phyloP scores from a whole-genome alignment of 1,140 invertebrate genomes.

The Whitmania pigra region DNA sequence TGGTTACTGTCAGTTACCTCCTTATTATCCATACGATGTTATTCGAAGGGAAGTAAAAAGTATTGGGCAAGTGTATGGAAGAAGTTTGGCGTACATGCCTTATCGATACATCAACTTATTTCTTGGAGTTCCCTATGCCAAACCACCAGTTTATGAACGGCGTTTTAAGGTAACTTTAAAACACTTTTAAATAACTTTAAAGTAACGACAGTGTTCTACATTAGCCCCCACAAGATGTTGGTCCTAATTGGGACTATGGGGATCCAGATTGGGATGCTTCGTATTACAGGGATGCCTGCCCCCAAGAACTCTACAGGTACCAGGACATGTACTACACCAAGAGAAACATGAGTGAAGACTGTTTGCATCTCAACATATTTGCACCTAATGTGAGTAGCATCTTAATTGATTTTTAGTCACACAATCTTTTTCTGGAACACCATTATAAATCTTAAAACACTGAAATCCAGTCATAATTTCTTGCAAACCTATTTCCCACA shows the following conservation, averaged over 20 bases:
- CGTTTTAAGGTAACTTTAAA: conserved; percentile 21
- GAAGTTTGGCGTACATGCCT: conserved; percentile 22
- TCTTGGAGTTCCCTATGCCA: conserved; percentile 23
- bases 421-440: too few relatives aligned
- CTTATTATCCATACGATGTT: conserved; percentile 25
- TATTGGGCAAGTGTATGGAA: conserved; percentile 21
- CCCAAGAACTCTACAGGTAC: conserved; percentile 19
- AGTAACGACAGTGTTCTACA: background rate
- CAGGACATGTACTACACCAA: conserved; percentile 17
- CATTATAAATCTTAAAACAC: background rate
- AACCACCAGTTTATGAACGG: conserved; percentile 20
- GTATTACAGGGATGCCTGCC: conserved; percentile 25
- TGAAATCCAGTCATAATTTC: too few relatives aligned
- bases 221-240: conserved; percentile 19
- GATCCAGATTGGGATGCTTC: conserved; percentile 24
- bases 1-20: conserved; percentile 22
- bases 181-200: background rate
- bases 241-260: conserved; percentile 22
- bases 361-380: conserved; percentile 26
- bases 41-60: conserved; percentile 17
- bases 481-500: too few relatives aligned
- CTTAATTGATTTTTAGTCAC: background rate
- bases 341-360: conserved; percentile 25
- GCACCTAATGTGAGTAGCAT: conserved; percentile 21
- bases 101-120: conserved; percentile 24